Base-by-base conservation (phyloP, 2,113 vertebrate genomes). In the Cnemophilus loriae region DNA sequence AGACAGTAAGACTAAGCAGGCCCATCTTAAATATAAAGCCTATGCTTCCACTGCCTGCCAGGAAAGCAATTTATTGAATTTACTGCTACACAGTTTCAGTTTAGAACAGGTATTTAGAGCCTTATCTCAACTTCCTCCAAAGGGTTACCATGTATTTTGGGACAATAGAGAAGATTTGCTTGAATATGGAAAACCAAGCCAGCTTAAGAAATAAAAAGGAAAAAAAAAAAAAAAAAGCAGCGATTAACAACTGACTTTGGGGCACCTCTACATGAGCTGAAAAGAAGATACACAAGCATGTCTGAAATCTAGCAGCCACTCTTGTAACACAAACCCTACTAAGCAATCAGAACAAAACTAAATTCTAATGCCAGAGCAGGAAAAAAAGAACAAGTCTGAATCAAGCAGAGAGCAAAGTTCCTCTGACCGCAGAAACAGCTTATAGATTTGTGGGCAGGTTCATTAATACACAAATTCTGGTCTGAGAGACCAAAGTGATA, bases 211-310 rank as follows among this genome's bases (percentile, higher is more conserved):
- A 73, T 52, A 49, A 79, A 12, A 28, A 7, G 16, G 11, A 3
- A 7, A 1, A 6, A 5, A 11, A 12, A n/a, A 24, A n/a, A 16
- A n/a, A n/a, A 2, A 42, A 17, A 5, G 0, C 9, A 57, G 11
- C 3, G 0, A 32, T 46, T 69, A 68, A 50, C 24, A 73, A 26
- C 13, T 53, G n/a, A 67, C 56, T 77, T 1, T 42, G 22, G 8
- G 42, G 26, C 7, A 73, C 44, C 47, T 47, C 7, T 26, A 41
- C 57, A 74, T 1, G 8, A 81, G 41, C 24, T 3, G 16, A 69
- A 90, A 86, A 11, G 35, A 75, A 64, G 60, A 55, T 30, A 60
- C 2, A 63, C 6, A 28, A 78, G 22, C 15, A 41, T 1, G 1
- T 57, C 47, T 67, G 67, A 59, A 87, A 85, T 44, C 10, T 16